Percentiles rank a stretch among this genome's conserved stretches.
Conservation (phyloP, 2,797 vertebrate species). For the Arctocebus calabarensis region DNA sequence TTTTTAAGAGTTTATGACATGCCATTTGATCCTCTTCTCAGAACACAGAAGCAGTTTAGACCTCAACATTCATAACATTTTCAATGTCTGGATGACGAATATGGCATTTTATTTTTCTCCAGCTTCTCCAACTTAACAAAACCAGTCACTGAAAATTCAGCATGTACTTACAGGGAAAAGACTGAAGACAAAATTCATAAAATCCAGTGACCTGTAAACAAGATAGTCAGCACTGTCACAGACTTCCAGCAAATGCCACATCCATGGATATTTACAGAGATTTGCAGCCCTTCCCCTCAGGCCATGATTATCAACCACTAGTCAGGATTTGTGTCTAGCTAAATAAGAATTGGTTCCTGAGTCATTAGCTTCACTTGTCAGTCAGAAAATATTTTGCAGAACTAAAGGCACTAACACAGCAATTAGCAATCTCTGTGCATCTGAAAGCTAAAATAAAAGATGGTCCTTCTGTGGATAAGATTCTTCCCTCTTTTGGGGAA, state of each 20-base stretch:
- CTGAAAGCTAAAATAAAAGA: constrained; percentile 35
- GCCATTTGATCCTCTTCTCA: neutral
- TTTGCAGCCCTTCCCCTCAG: neutral
- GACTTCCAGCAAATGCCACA: neutral
- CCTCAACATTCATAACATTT: neutral
- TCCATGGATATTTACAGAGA: neutral
- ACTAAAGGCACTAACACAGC: constrained; percentile 27
- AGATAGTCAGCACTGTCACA: constrained; percentile 80
- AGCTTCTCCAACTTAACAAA: constrained; percentile 44
- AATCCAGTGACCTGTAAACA: constrained; percentile 93
- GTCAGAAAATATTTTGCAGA: constrained; percentile 32
- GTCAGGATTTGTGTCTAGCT: neutral
- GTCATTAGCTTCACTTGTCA: neutral
- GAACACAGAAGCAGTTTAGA: constrained; percentile 1
- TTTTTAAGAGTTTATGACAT: constrained; percentile 32
- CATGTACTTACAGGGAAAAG: constrained; percentile 93
- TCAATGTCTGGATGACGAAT: neutral
- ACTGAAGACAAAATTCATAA: constrained; percentile 92
- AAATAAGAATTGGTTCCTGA: neutral
- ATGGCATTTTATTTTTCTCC: constrained; percentile 25
- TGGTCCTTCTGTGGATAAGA: neutral
- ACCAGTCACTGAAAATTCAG: constrained; percentile 54
- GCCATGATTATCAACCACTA: neutral
- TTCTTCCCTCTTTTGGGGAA: neutral
- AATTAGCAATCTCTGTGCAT: constrained; percentile 35